These are phyloP conservation scores for Lasiurus borealis DNA, from an alignment of 2,113 vertebrate genomes.

Conservation along the genomic window DNA sequence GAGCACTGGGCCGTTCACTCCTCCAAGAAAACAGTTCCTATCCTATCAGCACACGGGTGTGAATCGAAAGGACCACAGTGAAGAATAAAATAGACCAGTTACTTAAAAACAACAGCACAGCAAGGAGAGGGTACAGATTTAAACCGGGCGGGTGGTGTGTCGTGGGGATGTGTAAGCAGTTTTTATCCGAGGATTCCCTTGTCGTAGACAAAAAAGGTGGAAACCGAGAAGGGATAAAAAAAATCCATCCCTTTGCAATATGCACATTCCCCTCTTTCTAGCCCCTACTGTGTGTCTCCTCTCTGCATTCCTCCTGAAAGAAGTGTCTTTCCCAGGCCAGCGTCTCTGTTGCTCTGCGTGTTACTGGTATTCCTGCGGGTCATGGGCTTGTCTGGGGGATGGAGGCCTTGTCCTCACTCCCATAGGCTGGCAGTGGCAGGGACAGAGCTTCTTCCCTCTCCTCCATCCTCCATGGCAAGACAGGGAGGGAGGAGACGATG, in stretches of 20 bases:
- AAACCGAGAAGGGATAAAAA: not conserved
- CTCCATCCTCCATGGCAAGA: not conserved
- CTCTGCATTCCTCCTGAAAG: not conserved
- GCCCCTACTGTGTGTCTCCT: not conserved
- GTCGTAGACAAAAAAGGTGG: not conserved
- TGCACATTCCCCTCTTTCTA: not conserved
- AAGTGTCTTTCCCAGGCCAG: constrained; percentile 19
- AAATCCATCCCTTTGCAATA: not conserved
- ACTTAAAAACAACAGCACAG: not conserved
- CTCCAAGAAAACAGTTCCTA: not conserved
- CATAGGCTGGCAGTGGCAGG: not conserved
- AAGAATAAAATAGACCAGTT: not conserved
- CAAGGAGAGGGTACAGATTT: not conserved
- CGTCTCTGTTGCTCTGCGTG: not conserved
- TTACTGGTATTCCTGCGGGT: not conserved
- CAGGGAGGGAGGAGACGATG: not conserved
- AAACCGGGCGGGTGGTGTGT: not conserved
- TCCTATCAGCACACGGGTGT: not conserved
- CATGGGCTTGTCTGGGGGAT: not conserved
- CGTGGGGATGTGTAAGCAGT: not conserved
- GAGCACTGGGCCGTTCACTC: not conserved
- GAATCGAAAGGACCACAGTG: not conserved
- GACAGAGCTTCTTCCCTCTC: constrained; percentile 19
- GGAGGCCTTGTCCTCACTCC: not conserved
- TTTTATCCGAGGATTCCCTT: constrained; percentile 18